A percentile compares a stretch with the other conserved stretches of the same genome.
phyloP scores from a whole-genome alignment of 2,888 invertebrate genomes.

The Diarsia brunnea region DNA sequence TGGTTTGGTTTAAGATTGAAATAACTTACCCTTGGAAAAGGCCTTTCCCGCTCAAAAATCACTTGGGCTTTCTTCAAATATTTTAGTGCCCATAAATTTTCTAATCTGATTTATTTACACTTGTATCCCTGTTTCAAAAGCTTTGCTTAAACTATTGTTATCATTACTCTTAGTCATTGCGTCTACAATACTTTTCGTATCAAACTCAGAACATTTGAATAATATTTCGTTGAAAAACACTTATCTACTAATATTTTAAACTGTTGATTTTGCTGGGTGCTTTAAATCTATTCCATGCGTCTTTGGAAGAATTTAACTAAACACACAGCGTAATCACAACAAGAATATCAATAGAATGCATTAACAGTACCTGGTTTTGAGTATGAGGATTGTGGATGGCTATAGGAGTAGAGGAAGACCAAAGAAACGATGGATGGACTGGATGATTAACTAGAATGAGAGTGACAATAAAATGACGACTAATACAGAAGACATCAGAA shows the following conservation, averaged over 20 bases:
- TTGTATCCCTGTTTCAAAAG: background rate
- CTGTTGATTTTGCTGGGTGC: background rate
- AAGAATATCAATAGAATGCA: conserved; percentile 9
- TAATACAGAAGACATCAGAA: background rate
- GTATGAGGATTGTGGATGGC: background rate
- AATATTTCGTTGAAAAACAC: background rate
- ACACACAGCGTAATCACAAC: background rate
- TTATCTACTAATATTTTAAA: conserved; percentile 1
- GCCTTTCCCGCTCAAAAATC: background rate
- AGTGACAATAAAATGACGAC: background rate
- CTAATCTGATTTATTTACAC: background rate
- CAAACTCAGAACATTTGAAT: conserved; percentile 22
- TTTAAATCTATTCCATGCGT: background rate
- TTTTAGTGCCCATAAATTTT: background rate
- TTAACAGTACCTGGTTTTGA: background rate
- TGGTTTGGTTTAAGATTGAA: background rate
- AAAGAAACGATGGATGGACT: background rate
- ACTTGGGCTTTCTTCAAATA: background rate
- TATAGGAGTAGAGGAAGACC: background rate
- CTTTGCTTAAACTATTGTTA: conserved; percentile 7
- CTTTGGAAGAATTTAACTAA: conserved; percentile 23
- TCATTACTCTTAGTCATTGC: conserved; percentile 25
- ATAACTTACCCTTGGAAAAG: background rate
- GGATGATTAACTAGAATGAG: background rate
- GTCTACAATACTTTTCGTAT: conserved; percentile 9